Conservation (phyloP, 1,140 invertebrate species). For the Cydia pomonella region DNA sequence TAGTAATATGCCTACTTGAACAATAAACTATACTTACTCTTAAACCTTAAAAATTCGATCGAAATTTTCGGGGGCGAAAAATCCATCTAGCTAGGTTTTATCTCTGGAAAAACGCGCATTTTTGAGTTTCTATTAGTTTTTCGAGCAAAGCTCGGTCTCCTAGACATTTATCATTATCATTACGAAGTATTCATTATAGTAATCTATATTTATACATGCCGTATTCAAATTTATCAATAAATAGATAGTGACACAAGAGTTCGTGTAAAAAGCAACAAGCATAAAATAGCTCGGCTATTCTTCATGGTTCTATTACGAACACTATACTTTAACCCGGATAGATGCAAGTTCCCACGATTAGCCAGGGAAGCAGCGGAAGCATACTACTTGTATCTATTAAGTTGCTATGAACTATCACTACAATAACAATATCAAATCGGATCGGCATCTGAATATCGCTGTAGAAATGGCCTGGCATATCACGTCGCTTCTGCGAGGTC, state of each 20-base stretch:
- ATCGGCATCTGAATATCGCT: slow-evolving; percentile 13
- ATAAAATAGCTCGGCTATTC: background rate
- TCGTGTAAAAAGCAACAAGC: background rate
- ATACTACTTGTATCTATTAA: background rate
- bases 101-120: too few species aligned
- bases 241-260: background rate
- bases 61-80: too few species aligned
- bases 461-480: slow-evolving; percentile 29
- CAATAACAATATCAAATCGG: background rate
- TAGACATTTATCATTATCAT: too few species aligned
- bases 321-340: background rate
- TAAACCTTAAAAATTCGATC: too few species aligned
- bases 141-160: too few species aligned
- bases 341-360: slow-evolving; percentile 3
- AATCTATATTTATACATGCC: background rate
- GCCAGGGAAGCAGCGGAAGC: background rate
- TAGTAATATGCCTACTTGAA: too few species aligned
- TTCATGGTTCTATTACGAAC: background rate
- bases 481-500: slow-evolving; percentile 28
- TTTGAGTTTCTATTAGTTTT: too few species aligned
- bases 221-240: background rate
- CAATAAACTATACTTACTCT: too few species aligned
- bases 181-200: too few species aligned
- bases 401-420: slow-evolving; percentile 7
- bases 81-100: too few species aligned